Base-by-base conservation (phyloP, 2,888 invertebrate genomes). In the Apamea sordens region DNA sequence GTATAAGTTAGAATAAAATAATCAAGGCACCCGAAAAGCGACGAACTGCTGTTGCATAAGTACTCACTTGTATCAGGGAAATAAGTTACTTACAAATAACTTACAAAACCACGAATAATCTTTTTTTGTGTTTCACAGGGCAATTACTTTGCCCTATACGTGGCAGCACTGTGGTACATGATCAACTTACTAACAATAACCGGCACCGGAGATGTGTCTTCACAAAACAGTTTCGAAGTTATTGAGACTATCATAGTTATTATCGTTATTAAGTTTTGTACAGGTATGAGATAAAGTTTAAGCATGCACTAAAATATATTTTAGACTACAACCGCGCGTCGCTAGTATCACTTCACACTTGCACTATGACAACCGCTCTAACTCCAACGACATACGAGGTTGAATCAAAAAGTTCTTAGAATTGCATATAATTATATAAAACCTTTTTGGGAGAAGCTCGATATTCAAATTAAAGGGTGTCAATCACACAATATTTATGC, bases 131-230 rank as follows among this genome's bases (percentile, higher is more conserved):
- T 36, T 85, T 92, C 2, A 50, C 92, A 97, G 96, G 92, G 90
- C 50, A 92, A 93, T 53, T 96, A 92, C 86, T 95, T 96, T 77
- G 92, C 96, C 0, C 86, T 96, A 8, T 97, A 97, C 89, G 92
- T 97, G 82, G 93, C 96, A 5, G 93, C 96, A 0, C 80, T 97
- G 44, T 97, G 97, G 95, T 97, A 97, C 81, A 95, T 97, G 89
- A 93, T 97, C 47, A 97, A 96, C 83, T 91, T 97, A 64, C 88
- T 97, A 59, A 97, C 97, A 0, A 97, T 96, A 61, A 97, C 97
- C 1, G 97, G 97, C 5, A 96, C 95, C 0, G 97, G 97, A 15
- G 97, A 97, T 82, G 96, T 97, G 5, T 92, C 95, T 0, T 94
- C 97, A 4, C 95, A 95, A 86, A 97, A 95, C 74, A 92, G 94